Conservation (phyloP, 2,888 invertebrate species). For the Folsomia candida region DNA sequence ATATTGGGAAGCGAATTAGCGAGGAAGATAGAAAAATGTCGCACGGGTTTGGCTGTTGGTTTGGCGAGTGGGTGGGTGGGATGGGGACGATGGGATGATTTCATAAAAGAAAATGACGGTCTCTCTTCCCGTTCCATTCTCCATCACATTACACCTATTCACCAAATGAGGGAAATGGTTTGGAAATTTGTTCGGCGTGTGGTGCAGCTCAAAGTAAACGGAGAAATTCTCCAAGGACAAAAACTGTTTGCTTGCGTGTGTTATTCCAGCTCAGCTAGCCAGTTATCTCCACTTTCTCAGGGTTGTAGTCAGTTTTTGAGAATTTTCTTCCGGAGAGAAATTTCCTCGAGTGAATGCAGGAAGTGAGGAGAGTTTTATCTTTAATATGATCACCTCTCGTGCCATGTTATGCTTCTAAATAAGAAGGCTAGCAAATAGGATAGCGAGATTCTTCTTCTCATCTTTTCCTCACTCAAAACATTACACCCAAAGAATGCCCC, state of each 20-base stretch:
- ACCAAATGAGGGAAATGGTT: slow-evolving; percentile 14
- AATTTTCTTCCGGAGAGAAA: slow-evolving; percentile 1
- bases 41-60: background rate
- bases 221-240: slow-evolving; percentile 7
- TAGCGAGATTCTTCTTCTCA: background rate
- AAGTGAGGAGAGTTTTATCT: slow-evolving; percentile 10
- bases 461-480: slow-evolving; percentile 1
- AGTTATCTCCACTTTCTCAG: slow-evolving; percentile 17
- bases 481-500: background rate
- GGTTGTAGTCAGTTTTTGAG: background rate
- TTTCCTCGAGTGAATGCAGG: background rate
- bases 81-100: slow-evolving; percentile 6
- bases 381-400: slow-evolving; percentile 13
- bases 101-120: slow-evolving; percentile 12
- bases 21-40: background rate
- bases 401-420: background rate
- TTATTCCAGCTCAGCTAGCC: background rate
- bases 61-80: background rate
- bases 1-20: background rate
- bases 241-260: slow-evolving; percentile 8
- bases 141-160: slow-evolving; percentile 15
- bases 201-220: background rate
- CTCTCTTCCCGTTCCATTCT: slow-evolving; percentile 4
- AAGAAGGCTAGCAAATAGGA: too few species aligned
- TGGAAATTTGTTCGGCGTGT: slow-evolving; percentile 5